A percentile compares a stretch with the other conserved stretches of the same genome.
These are phyloP conservation scores for Sebastes steindachneri DNA, from an alignment of 2,797 vertebrate species.

Conservation along the genomic window DNA sequence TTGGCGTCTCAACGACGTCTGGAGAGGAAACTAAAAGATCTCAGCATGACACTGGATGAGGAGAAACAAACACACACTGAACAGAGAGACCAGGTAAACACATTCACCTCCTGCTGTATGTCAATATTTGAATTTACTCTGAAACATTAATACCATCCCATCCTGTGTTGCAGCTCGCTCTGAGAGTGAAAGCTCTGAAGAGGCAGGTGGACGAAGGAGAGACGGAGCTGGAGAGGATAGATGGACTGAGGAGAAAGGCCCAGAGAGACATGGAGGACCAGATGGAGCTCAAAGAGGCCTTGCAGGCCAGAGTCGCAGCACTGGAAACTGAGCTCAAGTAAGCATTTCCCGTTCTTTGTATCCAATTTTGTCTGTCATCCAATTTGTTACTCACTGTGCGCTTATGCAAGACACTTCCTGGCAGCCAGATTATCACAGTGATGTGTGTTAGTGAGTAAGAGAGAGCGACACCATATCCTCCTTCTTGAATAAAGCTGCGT, in stretches of 20 bases:
- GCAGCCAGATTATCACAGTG: not conserved
- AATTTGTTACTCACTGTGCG: constrained; percentile 22
- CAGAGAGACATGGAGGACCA: constrained; percentile 94
- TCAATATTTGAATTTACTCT: not conserved
- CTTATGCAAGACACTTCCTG: constrained; percentile 33
- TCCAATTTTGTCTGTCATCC: not conserved
- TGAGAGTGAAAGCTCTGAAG: constrained; percentile 95
- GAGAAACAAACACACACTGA: constrained; percentile 90
- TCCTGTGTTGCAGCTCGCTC: constrained; percentile 81
- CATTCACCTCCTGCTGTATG: not conserved
- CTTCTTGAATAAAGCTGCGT: constrained; percentile 5
- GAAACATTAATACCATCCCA: not conserved
- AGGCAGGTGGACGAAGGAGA: constrained; percentile 95
- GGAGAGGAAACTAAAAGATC: constrained; percentile 94
- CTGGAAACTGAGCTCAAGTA: constrained; percentile 94
- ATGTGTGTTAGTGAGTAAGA: not conserved
- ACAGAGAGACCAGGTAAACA: constrained; percentile 92
- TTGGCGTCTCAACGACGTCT: constrained; percentile 89
- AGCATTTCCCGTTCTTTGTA: constrained; percentile 11
- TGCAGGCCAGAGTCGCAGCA: constrained; percentile 86
- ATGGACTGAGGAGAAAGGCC: constrained; percentile 88
- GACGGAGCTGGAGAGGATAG: constrained; percentile 92
- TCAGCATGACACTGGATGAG: constrained; percentile 91
- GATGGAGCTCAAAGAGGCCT: constrained; percentile 90
- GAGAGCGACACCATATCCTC: not conserved